phyloP scores from a whole-genome alignment of 2,113 vertebrate genomes.

The Nycticebus coucang region DNA sequence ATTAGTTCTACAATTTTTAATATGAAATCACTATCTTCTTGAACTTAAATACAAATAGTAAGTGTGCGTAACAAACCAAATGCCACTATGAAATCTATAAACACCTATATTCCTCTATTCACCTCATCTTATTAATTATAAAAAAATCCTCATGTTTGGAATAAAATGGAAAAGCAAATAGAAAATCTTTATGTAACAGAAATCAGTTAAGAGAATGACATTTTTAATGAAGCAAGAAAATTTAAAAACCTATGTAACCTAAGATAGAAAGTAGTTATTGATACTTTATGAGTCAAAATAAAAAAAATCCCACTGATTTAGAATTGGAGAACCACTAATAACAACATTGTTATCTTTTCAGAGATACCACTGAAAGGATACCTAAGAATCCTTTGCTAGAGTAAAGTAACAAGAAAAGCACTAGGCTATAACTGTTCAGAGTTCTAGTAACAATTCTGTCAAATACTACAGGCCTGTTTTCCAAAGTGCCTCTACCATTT shows the following conservation, averaged over 20 bases:
- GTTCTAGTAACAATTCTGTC: background rate
- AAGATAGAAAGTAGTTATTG: constrained; percentile 10
- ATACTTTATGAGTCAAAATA: background rate
- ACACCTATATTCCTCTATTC: background rate
- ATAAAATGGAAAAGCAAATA: constrained; percentile 40
- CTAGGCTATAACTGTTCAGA: background rate
- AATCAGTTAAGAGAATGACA: background rate
- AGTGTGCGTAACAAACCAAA: constrained; percentile 48
- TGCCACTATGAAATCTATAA: constrained; percentile 8
- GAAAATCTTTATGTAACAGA: background rate
- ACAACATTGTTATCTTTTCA: background rate
- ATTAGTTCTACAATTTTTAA: constrained; percentile 50
- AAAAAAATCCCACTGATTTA: background rate
- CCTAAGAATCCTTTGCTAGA: background rate
- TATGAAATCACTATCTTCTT: constrained; percentile 48
- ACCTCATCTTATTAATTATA: constrained; percentile 25
- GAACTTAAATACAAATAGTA: constrained; percentile 55
- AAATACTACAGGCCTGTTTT: background rate
- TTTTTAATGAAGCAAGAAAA: constrained; percentile 7
- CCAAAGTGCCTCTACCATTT: background rate
- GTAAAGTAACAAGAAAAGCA: background rate
- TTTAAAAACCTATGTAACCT: background rate
- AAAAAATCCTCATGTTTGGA: background rate
- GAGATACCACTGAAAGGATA: background rate
- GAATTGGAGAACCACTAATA: background rate